Evolutionary conservation across 2,888 invertebrate genomes (phyloP).

Genomic region (Emesis russula): DNA sequence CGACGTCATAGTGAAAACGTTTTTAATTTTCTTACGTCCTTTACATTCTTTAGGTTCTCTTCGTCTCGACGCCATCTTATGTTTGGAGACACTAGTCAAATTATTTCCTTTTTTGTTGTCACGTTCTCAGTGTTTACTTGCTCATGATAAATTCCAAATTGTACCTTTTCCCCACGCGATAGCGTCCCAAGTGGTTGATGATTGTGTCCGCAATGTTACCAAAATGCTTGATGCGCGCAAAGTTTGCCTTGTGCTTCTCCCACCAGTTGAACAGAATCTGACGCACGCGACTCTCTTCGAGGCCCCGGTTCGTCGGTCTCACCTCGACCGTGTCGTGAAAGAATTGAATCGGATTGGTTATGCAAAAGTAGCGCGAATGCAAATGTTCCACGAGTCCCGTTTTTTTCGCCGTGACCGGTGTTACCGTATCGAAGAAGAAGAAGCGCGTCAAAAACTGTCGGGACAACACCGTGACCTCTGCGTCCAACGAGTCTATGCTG

Average conservation of each 20-base stretch:
- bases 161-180: neutral
- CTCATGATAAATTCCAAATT: conserved; percentile 12
- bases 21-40: too few relatives aligned
- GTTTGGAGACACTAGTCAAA: neutral
- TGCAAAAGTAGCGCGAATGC: conserved; percentile 21
- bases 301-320: conserved; percentile 10
- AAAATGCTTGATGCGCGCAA: conserved; percentile 27
- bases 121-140: neutral
- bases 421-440: conserved; percentile 15
- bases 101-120: too few relatives aligned
- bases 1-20: neutral
- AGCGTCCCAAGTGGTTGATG: conserved; percentile 11
- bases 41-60: neutral
- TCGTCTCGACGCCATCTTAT: neutral
- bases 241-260: conserved; percentile 10
- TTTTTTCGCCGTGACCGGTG: conserved; percentile 11
- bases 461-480: conserved; percentile 21
- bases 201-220: conserved; percentile 18
- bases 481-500: conserved; percentile 16
- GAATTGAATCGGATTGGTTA: conserved; percentile 31
- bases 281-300: conserved; percentile 24
- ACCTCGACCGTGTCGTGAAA: neutral
- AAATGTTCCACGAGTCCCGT: conserved; percentile 28
- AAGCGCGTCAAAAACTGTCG: conserved; percentile 30
- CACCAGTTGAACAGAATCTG: conserved; percentile 13